A percentile compares a stretch with the other conserved stretches of the same genome.
Conservation (phyloP, 2,113 vertebrate species). For the Muntiacus muntjak region DNA sequence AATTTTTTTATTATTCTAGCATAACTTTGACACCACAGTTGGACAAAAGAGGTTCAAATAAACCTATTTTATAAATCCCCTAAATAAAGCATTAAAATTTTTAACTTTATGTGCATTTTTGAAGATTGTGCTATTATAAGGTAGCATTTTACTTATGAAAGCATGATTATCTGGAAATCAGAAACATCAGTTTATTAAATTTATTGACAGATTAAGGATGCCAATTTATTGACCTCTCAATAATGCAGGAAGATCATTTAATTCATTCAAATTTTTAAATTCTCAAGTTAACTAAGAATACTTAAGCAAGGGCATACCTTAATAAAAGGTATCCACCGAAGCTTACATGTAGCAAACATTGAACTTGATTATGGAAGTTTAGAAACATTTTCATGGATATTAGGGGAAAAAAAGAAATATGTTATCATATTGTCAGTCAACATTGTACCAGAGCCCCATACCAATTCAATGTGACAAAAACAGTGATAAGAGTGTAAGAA, state of each 20-base stretch:
- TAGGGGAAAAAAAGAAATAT: background rate
- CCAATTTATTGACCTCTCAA: background rate
- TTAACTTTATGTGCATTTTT: background rate
- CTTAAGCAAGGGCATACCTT: background rate
- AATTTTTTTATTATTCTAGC: background rate
- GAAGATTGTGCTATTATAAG: background rate
- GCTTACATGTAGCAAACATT: background rate
- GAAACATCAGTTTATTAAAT: background rate
- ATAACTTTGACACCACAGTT: background rate
- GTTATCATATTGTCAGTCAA: background rate
- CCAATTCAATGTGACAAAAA: background rate
- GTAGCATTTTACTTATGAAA: background rate
- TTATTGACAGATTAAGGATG: background rate
- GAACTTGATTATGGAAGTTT: background rate
- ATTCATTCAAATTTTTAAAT: background rate
- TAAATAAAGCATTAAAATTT: background rate
- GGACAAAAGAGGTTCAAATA: background rate
- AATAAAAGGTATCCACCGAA: background rate
- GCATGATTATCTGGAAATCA: background rate
- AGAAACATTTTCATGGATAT: background rate
- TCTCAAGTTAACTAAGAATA: background rate
- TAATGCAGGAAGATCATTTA: background rate
- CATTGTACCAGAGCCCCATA: background rate
- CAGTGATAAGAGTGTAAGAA: background rate
- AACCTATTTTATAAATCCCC: background rate